Conservation (phyloP, 2,888 invertebrate species). For the Furcula furcula region DNA sequence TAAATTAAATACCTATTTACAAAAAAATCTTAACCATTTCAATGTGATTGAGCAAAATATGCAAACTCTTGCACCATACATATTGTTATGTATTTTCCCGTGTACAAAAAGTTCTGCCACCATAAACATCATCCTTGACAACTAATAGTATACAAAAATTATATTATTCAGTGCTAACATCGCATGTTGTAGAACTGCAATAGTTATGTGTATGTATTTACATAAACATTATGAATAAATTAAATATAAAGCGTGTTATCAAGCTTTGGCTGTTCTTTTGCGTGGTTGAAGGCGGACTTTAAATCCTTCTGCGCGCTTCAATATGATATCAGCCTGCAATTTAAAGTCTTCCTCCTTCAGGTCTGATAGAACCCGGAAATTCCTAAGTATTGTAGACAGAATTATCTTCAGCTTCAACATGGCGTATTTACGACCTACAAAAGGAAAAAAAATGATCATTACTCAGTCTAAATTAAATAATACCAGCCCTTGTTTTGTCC, state of each 20-base stretch:
- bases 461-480: too few species aligned
- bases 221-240: conserved; percentile 12
- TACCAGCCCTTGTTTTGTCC: too few species aligned
- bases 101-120: conserved; percentile 52
- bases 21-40: conserved; percentile 36
- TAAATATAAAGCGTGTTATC: conserved; percentile 26
- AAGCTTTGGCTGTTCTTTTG: conserved; percentile 67
- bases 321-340: conserved; percentile 88
- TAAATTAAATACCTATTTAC: conserved; percentile 59
- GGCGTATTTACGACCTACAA: conserved; percentile 88
- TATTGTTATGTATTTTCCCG: conserved; percentile 31
- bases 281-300: conserved; percentile 87
- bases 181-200: conserved; percentile 34
- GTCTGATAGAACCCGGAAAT: conserved; percentile 86
- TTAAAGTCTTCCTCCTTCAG: conserved; percentile 85
- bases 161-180: conserved; percentile 59
- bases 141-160: conserved; percentile 37
- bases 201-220: conserved; percentile 22
- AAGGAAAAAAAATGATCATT: too few species aligned
- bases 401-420: conserved; percentile 91
- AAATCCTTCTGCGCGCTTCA: conserved; percentile 90
- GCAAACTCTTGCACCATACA: conserved; percentile 28
- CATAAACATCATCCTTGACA: conserved; percentile 42
- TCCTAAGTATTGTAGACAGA: conserved; percentile 87
- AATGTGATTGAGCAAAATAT: conserved; percentile 49